These are phyloP conservation scores for Varroa destructor DNA, from an alignment of 1,140 invertebrate species.

Conservation along the genomic window DNA sequence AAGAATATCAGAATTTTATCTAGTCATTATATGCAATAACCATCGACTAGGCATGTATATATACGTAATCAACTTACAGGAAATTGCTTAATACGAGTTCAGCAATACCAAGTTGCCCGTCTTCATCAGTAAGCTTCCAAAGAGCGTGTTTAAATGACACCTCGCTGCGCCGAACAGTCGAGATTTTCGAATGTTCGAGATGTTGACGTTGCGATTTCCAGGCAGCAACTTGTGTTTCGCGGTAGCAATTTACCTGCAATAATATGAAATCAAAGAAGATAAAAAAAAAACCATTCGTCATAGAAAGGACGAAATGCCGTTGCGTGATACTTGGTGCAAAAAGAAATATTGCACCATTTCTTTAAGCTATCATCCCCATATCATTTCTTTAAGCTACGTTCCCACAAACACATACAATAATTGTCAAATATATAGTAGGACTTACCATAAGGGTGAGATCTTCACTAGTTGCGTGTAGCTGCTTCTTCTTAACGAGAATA, in stretches of 20 bases:
- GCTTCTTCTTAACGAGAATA: slow-evolving; percentile 54
- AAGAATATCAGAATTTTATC: too few species aligned
- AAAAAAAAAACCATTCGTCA: neutral
- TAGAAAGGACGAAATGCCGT: slow-evolving; percentile 69
- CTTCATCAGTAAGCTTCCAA: slow-evolving; percentile 90
- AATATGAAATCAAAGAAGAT: neutral
- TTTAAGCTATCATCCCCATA: too few species aligned
- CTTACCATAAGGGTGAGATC: slow-evolving; percentile 79
- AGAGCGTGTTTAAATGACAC: slow-evolving; percentile 98
- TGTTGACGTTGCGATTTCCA: slow-evolving; percentile 24
- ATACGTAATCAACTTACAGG: slow-evolving; percentile 49
- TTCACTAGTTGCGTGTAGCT: slow-evolving; percentile 67
- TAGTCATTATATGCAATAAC: neutral
- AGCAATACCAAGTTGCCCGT: slow-evolving; percentile 90
- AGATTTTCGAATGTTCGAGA: slow-evolving; percentile 18
- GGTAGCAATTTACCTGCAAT: slow-evolving; percentile 53
- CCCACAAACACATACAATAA: too few species aligned
- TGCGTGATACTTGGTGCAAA: slow-evolving; percentile 61
- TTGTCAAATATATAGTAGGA: slow-evolving; percentile 30
- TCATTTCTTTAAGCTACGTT: too few species aligned
- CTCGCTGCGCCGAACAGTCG: slow-evolving; percentile 72
- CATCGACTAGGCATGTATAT: neutral
- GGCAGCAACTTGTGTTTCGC: slow-evolving; percentile 57
- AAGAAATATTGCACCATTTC: too few species aligned
- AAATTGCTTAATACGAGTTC: slow-evolving; percentile 92